Conservation (phyloP, 2,113 vertebrate species). For the Ovibos moschatus region DNA sequence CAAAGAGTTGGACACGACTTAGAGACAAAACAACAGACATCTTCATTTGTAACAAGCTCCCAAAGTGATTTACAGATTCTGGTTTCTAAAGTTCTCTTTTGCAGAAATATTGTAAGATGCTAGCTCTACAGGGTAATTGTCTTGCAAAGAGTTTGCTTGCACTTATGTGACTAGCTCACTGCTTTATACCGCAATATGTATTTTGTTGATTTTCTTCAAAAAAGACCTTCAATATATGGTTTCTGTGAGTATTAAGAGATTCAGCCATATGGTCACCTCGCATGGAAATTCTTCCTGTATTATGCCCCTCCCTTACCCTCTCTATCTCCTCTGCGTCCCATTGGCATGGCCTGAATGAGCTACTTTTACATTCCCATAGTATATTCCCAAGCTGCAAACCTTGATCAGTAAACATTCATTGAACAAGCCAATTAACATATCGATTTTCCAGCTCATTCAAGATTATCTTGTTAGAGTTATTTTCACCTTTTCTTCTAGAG, state of each 20-base stretch:
- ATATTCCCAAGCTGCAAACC: background rate
- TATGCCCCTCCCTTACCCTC: background rate
- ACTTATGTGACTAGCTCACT: background rate
- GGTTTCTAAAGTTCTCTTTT: background rate
- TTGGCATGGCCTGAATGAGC: background rate
- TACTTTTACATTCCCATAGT: background rate
- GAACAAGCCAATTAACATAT: background rate
- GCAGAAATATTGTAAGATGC: background rate
- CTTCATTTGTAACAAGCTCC: background rate
- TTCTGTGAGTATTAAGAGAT: background rate
- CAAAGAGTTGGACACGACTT: background rate
- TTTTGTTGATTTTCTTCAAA: background rate
- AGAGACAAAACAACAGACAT: background rate
- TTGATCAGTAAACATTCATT: background rate
- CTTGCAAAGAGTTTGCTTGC: background rate
- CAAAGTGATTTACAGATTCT: fast-evolving
- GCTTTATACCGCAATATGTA: background rate
- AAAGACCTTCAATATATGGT: background rate
- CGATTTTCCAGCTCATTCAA: background rate
- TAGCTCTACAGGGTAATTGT: no score
- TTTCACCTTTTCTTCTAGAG: background rate
- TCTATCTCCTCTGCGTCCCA: fast-evolving
- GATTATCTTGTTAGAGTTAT: background rate
- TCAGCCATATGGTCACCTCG: background rate
- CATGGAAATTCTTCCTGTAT: fast-evolving